Evolutionary conservation across 2,888 invertebrate species (phyloP).

Genomic region (Trissolcus brochymenae): DNA sequence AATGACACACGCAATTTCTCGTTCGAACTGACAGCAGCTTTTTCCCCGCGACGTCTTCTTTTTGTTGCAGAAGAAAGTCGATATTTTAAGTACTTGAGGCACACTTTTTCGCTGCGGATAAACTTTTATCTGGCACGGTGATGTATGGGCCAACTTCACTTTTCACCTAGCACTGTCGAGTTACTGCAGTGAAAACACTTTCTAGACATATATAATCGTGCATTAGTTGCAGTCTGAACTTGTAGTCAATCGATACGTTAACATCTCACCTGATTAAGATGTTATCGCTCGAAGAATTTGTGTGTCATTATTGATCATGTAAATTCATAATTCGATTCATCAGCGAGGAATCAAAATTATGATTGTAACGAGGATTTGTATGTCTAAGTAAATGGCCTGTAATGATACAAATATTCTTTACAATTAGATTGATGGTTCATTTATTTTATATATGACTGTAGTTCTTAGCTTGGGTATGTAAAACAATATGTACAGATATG

Average conservation of each 20-base stretch:
- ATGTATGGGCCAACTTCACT: conserved; percentile 59
- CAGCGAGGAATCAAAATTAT: too few relatives aligned
- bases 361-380: too few relatives aligned
- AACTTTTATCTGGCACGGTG: conserved; percentile 59
- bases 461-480: too few relatives aligned
- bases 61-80: conserved; percentile 51
- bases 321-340: too few relatives aligned
- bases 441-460: too few relatives aligned
- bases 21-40: conserved; percentile 20
- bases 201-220: conserved; percentile 57
- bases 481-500: too few relatives aligned
- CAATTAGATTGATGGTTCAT: too few relatives aligned
- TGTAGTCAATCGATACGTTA: conserved; percentile 44
- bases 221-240: conserved; percentile 45
- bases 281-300: conserved; percentile 1
- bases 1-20: conserved; percentile 38
- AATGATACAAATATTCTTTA: too few relatives aligned
- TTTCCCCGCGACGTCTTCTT: conserved; percentile 17
- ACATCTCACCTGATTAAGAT: conserved; percentile 39
- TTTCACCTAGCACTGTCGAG: conserved; percentile 59
- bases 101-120: conserved; percentile 57
- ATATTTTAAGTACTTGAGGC: conserved; percentile 59
- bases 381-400: too few relatives aligned
- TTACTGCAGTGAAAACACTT: conserved; percentile 59
- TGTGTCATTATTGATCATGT: too few relatives aligned